These are phyloP conservation scores for Hydrochoerus hydrochaeris DNA, from an alignment of 2,113 vertebrate species.

Conservation along the genomic window DNA sequence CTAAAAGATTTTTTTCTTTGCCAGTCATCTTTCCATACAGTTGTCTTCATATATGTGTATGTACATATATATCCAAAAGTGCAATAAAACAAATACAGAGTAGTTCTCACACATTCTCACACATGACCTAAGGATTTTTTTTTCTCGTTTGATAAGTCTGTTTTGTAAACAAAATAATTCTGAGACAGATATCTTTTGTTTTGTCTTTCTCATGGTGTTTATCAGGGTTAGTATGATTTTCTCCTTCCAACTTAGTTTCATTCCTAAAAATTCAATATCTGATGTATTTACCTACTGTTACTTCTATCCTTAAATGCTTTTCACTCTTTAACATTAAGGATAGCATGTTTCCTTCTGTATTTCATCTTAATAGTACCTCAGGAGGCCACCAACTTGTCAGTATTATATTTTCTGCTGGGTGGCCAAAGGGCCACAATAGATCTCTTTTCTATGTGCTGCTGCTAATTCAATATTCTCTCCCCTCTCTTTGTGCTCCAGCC, in stretches of 20 bases:
- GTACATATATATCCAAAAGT: background rate
- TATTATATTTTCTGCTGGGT: background rate
- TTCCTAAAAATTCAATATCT: background rate
- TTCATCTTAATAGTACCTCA: background rate
- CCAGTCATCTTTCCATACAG: constrained; percentile 16
- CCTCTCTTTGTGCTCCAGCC: background rate
- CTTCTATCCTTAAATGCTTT: background rate
- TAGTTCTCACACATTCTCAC: constrained; percentile 27
- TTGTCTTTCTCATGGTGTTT: constrained; percentile 27
- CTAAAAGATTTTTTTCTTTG: background rate
- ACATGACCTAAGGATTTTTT: background rate
- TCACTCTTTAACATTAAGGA: constrained; percentile 20
- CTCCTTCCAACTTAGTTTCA: background rate
- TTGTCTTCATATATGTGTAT: background rate
- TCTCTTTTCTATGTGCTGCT: constrained; percentile 13
- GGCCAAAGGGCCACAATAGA: background rate
- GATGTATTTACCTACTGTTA: background rate
- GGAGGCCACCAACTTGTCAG: background rate
- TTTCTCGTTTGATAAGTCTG: background rate
- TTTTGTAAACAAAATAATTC: constrained; percentile 43
- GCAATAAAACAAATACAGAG: background rate
- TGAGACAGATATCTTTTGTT: background rate
- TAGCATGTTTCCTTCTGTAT: background rate
- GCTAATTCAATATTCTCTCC: background rate
- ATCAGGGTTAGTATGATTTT: background rate